A percentile compares a stretch with the other conserved stretches of the same genome.
These are phyloP conservation scores for Leptopilina myrica DNA, from an alignment of 2,888 invertebrate genomes.

Conservation along the genomic window DNA sequence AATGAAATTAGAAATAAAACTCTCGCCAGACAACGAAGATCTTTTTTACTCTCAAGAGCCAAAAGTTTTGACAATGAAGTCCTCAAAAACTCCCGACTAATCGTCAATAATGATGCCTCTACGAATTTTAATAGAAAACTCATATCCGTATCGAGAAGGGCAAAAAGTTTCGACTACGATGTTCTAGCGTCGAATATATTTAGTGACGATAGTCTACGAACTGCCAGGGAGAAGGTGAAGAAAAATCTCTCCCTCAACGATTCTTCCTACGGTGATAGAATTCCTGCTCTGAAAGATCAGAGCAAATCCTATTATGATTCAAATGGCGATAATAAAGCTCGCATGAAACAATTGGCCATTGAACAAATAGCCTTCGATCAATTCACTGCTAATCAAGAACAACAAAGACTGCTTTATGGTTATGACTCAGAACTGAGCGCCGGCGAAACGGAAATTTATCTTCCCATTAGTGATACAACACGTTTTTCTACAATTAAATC, in stretches of 20 bases:
- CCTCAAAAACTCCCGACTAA: constrained; percentile 56
- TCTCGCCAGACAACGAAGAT: constrained; percentile 54
- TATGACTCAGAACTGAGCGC: constrained; percentile 79
- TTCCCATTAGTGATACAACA: constrained; percentile 67
- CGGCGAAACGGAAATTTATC: constrained; percentile 78
- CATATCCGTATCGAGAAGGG: constrained; percentile 58
- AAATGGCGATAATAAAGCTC: constrained; percentile 64
- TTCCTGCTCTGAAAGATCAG: constrained; percentile 71
- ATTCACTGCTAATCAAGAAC: constrained; percentile 52
- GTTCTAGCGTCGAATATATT: constrained; percentile 73
- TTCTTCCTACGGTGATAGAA: constrained; percentile 72
- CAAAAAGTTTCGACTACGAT: constrained; percentile 74
- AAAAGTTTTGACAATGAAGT: constrained; percentile 72
- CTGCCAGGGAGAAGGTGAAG: constrained; percentile 73
- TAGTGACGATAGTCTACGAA: constrained; percentile 74
- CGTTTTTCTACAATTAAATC: constrained; percentile 12
- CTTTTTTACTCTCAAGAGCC: constrained; percentile 66
- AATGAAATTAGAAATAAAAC: not conserved
- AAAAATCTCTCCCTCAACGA: constrained; percentile 71
- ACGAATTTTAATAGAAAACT: constrained; percentile 37
- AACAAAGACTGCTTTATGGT: constrained; percentile 76
- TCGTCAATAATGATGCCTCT: constrained; percentile 43
- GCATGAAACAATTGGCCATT: constrained; percentile 49
- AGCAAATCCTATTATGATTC: constrained; percentile 74
- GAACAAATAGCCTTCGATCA: constrained; percentile 56